These are phyloP conservation scores for Oscheius sp. DNA, from an alignment of 2,888 invertebrate species.

Conservation along the genomic window DNA sequence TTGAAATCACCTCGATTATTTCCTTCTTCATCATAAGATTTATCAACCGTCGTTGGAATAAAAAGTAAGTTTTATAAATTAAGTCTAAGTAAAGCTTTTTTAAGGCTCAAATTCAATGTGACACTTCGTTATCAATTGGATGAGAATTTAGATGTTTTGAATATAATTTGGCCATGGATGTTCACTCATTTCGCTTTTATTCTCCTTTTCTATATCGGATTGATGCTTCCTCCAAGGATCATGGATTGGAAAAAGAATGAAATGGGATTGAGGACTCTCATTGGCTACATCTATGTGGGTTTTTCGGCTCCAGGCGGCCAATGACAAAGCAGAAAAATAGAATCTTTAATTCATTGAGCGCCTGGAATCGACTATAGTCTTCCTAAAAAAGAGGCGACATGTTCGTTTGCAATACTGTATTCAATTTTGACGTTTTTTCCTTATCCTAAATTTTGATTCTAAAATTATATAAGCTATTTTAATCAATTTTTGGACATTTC, in stretches of 20 bases:
- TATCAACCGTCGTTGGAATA: neutral
- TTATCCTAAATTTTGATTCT: too few species aligned
- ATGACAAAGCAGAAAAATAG: too few species aligned
- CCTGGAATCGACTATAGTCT: neutral
- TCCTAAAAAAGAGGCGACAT: neutral
- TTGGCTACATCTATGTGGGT: conserved; percentile 14
- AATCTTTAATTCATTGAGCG: neutral
- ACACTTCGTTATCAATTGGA: conserved; percentile 12
- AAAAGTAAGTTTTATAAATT: neutral
- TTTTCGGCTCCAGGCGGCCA: too few species aligned
- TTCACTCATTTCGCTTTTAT: neutral
- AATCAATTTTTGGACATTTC: neutral
- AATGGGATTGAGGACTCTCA: conserved; percentile 2
- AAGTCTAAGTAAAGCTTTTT: neutral
- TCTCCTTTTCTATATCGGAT: neutral
- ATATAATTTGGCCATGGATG: conserved; percentile 13
- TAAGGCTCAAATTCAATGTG: conserved; percentile 1
- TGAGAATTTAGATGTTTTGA: conserved; percentile 8
- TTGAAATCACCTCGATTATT: neutral
- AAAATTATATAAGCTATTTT: too few species aligned
- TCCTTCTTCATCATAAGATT: neutral
- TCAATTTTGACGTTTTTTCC: too few species aligned
- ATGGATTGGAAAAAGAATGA: neutral
- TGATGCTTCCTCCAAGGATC: neutral
- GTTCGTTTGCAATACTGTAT: too few species aligned